Evolutionary conservation across 23 tunicate genomes (phyloP).

Genomic region (Oikopleura dioica): DNA sequence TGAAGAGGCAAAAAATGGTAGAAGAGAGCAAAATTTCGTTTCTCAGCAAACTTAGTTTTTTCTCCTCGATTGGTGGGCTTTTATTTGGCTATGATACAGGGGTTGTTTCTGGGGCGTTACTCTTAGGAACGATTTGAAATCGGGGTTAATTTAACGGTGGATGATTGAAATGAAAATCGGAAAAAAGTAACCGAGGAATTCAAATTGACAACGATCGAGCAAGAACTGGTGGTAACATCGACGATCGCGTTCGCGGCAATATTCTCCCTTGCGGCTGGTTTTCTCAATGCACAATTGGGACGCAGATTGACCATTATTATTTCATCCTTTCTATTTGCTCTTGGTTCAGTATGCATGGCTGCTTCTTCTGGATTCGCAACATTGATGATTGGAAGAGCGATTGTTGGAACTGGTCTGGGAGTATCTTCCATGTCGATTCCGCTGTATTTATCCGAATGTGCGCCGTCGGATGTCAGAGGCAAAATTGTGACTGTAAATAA

Average conservation of each 20-base stretch:
- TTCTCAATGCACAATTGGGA: slow-evolving; percentile 27
- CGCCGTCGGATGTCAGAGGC: slow-evolving; percentile 60
- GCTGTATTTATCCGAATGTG: slow-evolving; percentile 79
- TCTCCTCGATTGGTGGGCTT: slow-evolving; percentile 90
- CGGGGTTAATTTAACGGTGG: too few species aligned
- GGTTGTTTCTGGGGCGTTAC: slow-evolving; percentile 88
- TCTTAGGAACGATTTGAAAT: too few species aligned
- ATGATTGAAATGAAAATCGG: neutral
- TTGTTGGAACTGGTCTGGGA: slow-evolving; percentile 13
- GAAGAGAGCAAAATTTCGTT: too few species aligned
- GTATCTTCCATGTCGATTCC: slow-evolving; percentile 84
- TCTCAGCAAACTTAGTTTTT: slow-evolving; percentile 17
- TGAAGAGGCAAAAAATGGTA: too few species aligned
- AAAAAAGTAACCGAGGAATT: neutral
- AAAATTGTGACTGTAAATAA: slow-evolving; percentile 44
- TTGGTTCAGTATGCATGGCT: slow-evolving; percentile 45
- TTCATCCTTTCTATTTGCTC: slow-evolving; percentile 38
- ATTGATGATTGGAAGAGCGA: slow-evolving; percentile 38
- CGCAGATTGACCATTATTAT: slow-evolving; percentile 33
- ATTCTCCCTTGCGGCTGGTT: slow-evolving; percentile 45
- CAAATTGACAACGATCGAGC: neutral
- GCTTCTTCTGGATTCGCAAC: slow-evolving; percentile 23
- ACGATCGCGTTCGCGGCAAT: slow-evolving; percentile 80
- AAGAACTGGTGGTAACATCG: slow-evolving; percentile 46
- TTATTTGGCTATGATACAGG: slow-evolving; percentile 96